Conservation (phyloP, 2,888 invertebrate species). For the Metallyticus violacea region DNA sequence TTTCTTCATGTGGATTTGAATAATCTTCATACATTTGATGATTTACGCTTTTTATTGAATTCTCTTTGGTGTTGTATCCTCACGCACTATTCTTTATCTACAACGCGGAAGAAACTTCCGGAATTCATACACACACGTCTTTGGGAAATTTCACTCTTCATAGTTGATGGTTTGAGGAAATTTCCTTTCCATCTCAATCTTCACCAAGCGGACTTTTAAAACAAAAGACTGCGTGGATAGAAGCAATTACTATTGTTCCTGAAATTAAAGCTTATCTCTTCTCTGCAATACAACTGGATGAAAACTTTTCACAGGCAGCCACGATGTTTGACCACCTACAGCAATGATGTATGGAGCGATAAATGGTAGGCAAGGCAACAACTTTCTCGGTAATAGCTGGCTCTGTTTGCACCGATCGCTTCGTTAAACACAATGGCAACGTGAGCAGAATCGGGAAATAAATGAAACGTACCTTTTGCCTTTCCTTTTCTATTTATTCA, state of each 20-base stretch:
- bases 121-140: not conserved
- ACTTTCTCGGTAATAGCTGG: not conserved
- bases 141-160: not conserved
- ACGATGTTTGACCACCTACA: not conserved
- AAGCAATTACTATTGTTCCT: not conserved
- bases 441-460: not conserved
- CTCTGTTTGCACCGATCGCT: not conserved
- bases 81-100: too few species aligned
- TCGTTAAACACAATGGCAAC: not conserved
- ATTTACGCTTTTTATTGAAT: too few species aligned
- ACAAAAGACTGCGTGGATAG: not conserved
- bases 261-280: not conserved
- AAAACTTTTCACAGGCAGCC: not conserved
- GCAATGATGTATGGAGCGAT: not conserved
- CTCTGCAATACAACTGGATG: not conserved
- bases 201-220: not conserved
- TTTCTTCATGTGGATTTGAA: too few species aligned
- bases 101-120: not conserved
- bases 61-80: too few species aligned
- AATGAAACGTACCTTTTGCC: not conserved
- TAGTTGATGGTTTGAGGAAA: not conserved
- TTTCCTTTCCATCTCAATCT: not conserved
- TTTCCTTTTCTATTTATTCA: not conserved
- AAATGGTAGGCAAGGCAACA: not conserved
- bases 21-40: too few species aligned